Evolutionary conservation across 2,797 vertebrate species (phyloP).

Genomic region (Pogoniulus pusillus): DNA sequence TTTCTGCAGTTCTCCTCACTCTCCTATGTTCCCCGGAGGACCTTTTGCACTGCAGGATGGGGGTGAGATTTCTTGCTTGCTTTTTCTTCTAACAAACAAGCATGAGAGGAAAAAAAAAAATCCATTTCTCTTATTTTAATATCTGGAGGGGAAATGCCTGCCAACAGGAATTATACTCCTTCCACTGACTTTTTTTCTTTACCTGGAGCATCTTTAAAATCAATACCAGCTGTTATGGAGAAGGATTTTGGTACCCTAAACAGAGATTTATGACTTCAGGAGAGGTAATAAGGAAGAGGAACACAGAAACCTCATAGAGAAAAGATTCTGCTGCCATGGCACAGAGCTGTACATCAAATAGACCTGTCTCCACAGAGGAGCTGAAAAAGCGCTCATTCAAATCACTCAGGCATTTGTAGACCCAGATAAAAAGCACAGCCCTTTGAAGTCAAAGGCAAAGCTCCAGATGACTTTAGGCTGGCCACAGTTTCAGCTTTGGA

Average conservation of each 20-base stretch:
- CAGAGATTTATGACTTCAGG: constrained; percentile 29
- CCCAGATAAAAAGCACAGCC: background rate
- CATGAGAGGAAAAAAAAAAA: background rate
- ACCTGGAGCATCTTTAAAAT: constrained; percentile 49
- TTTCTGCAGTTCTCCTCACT: background rate
- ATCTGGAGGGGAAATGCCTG: background rate
- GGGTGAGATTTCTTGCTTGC: background rate
- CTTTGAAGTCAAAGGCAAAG: constrained; percentile 53
- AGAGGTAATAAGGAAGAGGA: background rate
- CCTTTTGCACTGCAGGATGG: background rate
- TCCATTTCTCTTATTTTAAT: background rate
- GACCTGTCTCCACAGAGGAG: background rate
- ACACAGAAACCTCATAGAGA: background rate
- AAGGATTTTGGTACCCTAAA: constrained; percentile 28
- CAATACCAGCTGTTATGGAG: constrained; percentile 34
- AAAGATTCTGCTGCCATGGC: constrained; percentile 9
- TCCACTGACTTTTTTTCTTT: background rate
- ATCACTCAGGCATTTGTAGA: background rate
- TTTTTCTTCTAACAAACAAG: background rate
- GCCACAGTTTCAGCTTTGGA: constrained; percentile 14
- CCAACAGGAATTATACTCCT: constrained; percentile 18
- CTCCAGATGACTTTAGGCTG: background rate
- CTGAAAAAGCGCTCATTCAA: background rate
- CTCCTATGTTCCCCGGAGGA: background rate
- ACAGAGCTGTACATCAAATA: constrained; percentile 9